Percentiles rank a stretch among this genome's conserved stretches.
Conservation (phyloP, 2,888 invertebrate species). For the Limenitis camilla region DNA sequence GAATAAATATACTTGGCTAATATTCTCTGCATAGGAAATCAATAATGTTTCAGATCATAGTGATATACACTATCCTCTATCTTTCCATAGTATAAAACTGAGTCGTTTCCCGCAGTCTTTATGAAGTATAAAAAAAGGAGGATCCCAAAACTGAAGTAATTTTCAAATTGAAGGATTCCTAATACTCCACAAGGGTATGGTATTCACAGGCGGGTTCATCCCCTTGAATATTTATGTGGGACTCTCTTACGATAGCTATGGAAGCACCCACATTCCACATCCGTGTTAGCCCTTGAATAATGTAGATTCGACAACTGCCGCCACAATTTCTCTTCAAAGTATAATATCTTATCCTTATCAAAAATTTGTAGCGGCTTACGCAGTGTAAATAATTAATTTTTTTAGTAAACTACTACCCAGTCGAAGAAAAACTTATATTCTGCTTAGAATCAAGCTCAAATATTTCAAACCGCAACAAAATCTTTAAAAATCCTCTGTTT, state of each 20-base stretch:
- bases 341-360: background rate
- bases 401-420: too few relatives aligned
- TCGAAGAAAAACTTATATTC: too few relatives aligned
- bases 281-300: slow-evolving; percentile 14
- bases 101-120: too few relatives aligned
- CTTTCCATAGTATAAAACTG: too few relatives aligned
- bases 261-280: background rate
- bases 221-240: slow-evolving; percentile 17
- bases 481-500: too few relatives aligned
- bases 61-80: too few relatives aligned
- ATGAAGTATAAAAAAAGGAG: background rate
- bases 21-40: too few relatives aligned
- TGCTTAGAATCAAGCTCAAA: too few relatives aligned
- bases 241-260: slow-evolving; percentile 7
- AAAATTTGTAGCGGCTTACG: background rate
- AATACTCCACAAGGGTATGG: slow-evolving; percentile 4
- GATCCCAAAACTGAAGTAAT: background rate
- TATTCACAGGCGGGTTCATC: background rate
- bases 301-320: slow-evolving; percentile 1
- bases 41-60: too few relatives aligned
- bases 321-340: slow-evolving; percentile 3
- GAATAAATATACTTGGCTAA: too few relatives aligned
- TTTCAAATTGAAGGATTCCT: background rate
- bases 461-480: too few relatives aligned
- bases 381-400: too few relatives aligned